Base-by-base conservation (phyloP, 2,797 vertebrate species). In the Prionace glauca region DNA sequence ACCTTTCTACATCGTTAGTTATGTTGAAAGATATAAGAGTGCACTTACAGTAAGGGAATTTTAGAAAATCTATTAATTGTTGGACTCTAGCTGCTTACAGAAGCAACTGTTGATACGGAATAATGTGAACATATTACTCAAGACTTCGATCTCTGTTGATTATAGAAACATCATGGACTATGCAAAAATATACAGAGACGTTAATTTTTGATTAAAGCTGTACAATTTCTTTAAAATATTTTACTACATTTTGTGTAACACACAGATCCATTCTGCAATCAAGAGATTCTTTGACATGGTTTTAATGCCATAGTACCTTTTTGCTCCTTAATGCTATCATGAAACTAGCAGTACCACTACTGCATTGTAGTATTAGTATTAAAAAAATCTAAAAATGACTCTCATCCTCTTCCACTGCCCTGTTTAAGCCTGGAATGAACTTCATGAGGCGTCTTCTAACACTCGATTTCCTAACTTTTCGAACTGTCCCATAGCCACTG, bases 341-440 rank as follows among this genome's bases (percentile, higher is more conserved):
- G 62, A 92, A 92, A 24, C 90, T 69, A 92, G 65, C 90, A 92
- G 62, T 65, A 92, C 12, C n/a, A 41, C 5, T 67, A 36, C n/a
- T 56, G 93, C 26, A 74, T 77, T 56, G n/a, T 65, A 91, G 16
- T n/a, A 50, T 56, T 60, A 18, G 56, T 20, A 29, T 50, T 1
- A 50, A 50, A 65, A 92, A 69, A 4, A 41, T 69, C 93, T 95
- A 98, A 12, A 98, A 96, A 0, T 96, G 97, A 14, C 97, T 98
- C 88, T 98, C 98, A 65, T 99, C 99, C 96, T 99, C 99, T 96
- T 99, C 98, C 16, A 99, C 97, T 0, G 99, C 98, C 86, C 98
- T 97, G 88, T 99, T 98, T 86, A 99, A 98, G 96, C 98, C 98
- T 1, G 99, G 99, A 24, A 99, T 97, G 96, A 99, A 98, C 96